A percentile compares a stretch with the other conserved stretches of the same genome.
These are phyloP conservation scores for Poeciliopsis infans DNA, from an alignment of 2,797 vertebrate species.

Conservation along the genomic window DNA sequence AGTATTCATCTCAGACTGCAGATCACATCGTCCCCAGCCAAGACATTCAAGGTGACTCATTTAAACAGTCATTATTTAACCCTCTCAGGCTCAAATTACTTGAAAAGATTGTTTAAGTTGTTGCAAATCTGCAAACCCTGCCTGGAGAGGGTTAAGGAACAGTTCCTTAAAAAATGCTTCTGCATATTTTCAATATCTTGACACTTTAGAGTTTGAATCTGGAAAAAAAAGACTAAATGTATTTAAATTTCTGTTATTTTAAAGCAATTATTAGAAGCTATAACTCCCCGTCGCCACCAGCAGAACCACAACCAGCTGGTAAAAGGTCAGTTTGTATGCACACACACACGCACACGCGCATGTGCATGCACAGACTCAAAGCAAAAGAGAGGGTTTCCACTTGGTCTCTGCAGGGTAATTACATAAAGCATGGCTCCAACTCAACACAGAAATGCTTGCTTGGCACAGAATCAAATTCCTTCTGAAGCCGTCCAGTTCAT, in stretches of 20 bases:
- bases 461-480: not conserved
- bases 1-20: slow-evolving; percentile 78
- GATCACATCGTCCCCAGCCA: slow-evolving; percentile 88
- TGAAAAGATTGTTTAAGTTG: too few species aligned
- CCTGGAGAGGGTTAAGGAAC: too few species aligned
- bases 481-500: not conserved
- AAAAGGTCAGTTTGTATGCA: slow-evolving; percentile 67
- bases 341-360: not conserved
- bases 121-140: too few species aligned
- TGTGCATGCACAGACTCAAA: not conserved
- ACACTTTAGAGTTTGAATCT: not conserved
- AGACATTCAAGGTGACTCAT: slow-evolving; percentile 82
- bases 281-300: slow-evolving; percentile 79
- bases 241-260: slow-evolving; percentile 17
- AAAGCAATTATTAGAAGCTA: slow-evolving; percentile 90
- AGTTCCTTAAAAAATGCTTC: not conserved
- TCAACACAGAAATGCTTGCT: not conserved
- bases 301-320: slow-evolving; percentile 51
- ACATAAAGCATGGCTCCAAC: not conserved
- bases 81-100: too few species aligned
- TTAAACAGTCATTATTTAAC: not conserved
- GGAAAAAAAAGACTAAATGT: not conserved
- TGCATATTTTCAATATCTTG: not conserved
- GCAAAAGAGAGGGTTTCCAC: not conserved
- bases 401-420: not conserved